These are phyloP conservation scores for Helicorthomorpha holstii DNA, from an alignment of 1,140 invertebrate genomes.

Conservation along the genomic window DNA sequence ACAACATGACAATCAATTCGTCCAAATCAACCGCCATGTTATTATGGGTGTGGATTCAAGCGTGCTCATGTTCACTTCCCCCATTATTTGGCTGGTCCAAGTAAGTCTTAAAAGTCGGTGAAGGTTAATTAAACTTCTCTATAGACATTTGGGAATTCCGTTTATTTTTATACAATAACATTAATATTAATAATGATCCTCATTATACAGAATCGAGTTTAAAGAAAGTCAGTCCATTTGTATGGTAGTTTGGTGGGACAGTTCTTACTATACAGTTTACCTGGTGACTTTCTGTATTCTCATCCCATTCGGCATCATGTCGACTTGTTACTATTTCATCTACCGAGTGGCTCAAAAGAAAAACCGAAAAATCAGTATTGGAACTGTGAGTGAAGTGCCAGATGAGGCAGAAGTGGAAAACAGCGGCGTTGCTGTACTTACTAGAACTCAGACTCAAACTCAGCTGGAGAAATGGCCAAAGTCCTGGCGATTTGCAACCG, in stretches of 20 bases:
- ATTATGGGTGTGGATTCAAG: constrained; percentile 9
- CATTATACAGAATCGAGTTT: constrained; percentile 9
- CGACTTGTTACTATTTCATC: constrained; percentile 14
- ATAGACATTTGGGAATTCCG: background rate
- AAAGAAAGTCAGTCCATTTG: constrained; percentile 6
- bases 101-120: no score
- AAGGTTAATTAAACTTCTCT: background rate
- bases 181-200: background rate
- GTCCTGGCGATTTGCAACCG: background rate
- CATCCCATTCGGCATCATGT: constrained; percentile 12
- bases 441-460: background rate
- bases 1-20: constrained; percentile 10
- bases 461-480: background rate
- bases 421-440: background rate
- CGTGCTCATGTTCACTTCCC: constrained; percentile 9
- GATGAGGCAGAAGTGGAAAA: background rate
- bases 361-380: constrained; percentile 13
- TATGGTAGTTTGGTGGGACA: constrained; percentile 9
- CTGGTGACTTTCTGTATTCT: constrained; percentile 9
- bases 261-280: constrained; percentile 9
- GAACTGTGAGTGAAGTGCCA: constrained; percentile 8
- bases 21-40: constrained; percentile 6
- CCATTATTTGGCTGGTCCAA: constrained; percentile 12
- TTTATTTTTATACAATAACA: background rate
- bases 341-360: constrained; percentile 14